Evolutionary conservation across 1,140 invertebrate species (phyloP), one percentile per base, ranked within the genome.

Genomic region (Drosophila micromelanica): DNA sequence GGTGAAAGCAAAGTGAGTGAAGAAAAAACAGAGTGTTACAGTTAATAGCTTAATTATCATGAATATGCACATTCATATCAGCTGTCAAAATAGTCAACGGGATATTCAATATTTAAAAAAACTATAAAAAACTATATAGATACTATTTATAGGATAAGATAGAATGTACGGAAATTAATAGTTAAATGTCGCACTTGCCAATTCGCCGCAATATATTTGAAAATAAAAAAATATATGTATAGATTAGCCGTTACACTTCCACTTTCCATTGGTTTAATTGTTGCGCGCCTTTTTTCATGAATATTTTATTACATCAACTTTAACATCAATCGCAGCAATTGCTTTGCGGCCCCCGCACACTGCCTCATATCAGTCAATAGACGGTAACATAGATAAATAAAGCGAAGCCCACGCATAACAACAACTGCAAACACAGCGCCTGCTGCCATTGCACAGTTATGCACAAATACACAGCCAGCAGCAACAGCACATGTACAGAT

Each of bases 391-490:
- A 73, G 63, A 67, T 55, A 81, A 76, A 76, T 62, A 70, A 70
- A 63, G 57, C 32, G 17, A 52, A 68, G 40, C 75, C 79, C 79
- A 81, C 79, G 79, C 75, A 71, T 20, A 59, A 38, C 38, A 38
- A 72, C 40, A 77, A 64, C 56, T 8, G 43, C 46, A 65, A 65
- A 37, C 30, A 65, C 35, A 32, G 12, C 43, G 60, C 13, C 68
- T 49, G 40, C 54, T 60, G 69, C 48, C 35, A 45, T 51, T 73
- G 68, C 68, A 81, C 68, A 68, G 67, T 76, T 61, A 68, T 73
- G 72, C 46, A 67, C 38, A 57, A 40, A 76, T n/a, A 52, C 43
- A 61, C 23, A 40, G 38, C 40, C 35, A 59, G 43, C 20, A 30
- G 46, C 23, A 48, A 17, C 12, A 12, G 30, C 13, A 76, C 61